Percentiles rank a stretch among this genome's conserved stretches.
These are phyloP conservation scores for Calidris pygmaea DNA, from an alignment of 2,113 vertebrate genomes.

Conservation along the genomic window DNA sequence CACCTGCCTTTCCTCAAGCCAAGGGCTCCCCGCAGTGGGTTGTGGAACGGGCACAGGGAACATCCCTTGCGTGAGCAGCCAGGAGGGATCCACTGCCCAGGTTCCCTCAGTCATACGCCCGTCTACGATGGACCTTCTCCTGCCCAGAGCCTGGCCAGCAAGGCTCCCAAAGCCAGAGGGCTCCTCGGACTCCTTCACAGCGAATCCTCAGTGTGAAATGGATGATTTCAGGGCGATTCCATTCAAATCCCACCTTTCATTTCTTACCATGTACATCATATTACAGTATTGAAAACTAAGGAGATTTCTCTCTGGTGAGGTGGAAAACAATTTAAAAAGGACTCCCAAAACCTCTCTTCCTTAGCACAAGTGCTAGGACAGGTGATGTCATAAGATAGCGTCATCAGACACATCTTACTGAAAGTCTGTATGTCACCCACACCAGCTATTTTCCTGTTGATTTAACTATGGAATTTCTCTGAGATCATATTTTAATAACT, in stretches of 20 bases:
- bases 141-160: neutral
- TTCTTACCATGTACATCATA: neutral
- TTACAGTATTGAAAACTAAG: neutral
- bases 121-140: rapidly evolving
- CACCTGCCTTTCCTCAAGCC: neutral
- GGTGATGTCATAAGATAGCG: neutral
- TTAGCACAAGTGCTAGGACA: neutral
- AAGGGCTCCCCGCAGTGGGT: neutral
- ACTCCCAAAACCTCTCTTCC: rapidly evolving
- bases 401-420: neutral
- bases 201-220: rapidly evolving
- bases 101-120: rapidly evolving
- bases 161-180: neutral
- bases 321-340: neutral
- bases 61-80: neutral
- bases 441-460: neutral
- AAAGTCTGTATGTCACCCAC: neutral
- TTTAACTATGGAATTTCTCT: neutral
- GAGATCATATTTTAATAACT: neutral
- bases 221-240: neutral
- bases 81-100: neutral
- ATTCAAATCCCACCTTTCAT: neutral
- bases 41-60: neutral
- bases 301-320: neutral
- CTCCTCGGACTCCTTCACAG: neutral